phyloP scores from a whole-genome alignment of 2,113 vertebrate species.

The Sialia sialis region DNA sequence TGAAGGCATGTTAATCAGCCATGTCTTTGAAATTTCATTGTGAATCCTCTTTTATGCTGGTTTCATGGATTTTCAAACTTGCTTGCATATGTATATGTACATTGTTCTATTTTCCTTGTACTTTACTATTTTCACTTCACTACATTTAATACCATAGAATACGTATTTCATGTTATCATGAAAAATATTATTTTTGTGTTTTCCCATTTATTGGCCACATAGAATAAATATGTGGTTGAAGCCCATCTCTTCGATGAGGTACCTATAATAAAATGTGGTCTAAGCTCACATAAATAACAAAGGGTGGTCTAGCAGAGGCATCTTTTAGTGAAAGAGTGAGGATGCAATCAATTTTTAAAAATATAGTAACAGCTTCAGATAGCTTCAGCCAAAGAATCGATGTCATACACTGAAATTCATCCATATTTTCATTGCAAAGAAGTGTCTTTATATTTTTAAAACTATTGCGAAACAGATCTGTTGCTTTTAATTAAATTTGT shows the following conservation, averaged over 20 bases:
- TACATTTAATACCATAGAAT: background rate
- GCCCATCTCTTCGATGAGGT: background rate
- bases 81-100: background rate
- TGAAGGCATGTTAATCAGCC: background rate
- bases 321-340: background rate
- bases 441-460: background rate
- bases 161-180: background rate
- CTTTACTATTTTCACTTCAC: background rate
- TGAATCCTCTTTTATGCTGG: rapidly evolving
- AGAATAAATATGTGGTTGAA: background rate
- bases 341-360: background rate
- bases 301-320: background rate
- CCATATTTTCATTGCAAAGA: background rate
- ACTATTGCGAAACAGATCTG: background rate
- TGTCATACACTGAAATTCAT: background rate
- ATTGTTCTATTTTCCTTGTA: background rate
- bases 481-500: background rate
- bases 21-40: background rate
- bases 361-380: background rate
- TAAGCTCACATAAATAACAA: background rate
- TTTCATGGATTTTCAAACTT: background rate
- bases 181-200: background rate
- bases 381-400: background rate
- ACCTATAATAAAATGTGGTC: background rate
- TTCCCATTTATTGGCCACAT: background rate